These are phyloP conservation scores for Drosophila leonis DNA, from an alignment of 2,888 invertebrate species.

Conservation along the genomic window DNA sequence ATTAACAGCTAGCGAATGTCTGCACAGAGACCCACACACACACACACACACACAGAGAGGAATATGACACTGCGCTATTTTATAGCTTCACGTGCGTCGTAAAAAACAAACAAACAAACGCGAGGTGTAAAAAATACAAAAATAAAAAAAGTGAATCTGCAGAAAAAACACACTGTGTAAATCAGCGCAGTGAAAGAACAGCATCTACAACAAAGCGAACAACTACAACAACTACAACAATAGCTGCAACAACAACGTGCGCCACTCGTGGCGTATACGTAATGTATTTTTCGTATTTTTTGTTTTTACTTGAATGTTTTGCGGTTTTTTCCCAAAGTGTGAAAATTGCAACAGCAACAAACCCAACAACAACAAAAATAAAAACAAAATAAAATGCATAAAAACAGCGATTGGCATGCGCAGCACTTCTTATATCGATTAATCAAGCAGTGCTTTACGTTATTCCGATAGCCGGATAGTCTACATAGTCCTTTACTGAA, in stretches of 20 bases:
- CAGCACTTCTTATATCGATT: constrained; percentile 39
- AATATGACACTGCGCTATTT: constrained; percentile 37
- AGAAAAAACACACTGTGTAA: constrained; percentile 60
- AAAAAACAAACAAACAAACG: constrained; percentile 56
- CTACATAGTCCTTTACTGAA: constrained; percentile 4
- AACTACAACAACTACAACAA: constrained; percentile 14
- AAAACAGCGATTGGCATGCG: constrained; percentile 26
- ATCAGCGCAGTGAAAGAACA: constrained; percentile 63
- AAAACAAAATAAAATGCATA: constrained; percentile 3
- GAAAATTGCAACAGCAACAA: constrained; percentile 38
- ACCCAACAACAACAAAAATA: background rate
- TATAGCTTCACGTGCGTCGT: constrained; percentile 69
- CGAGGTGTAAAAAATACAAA: constrained; percentile 52
- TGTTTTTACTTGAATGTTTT: constrained; percentile 42
- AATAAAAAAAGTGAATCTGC: constrained; percentile 36
- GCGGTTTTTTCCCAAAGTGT: constrained; percentile 51
- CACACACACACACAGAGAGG: constrained; percentile 8
- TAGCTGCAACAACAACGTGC: constrained; percentile 22
- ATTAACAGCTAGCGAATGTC: constrained; percentile 62
- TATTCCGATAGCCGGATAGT: constrained; percentile 6
- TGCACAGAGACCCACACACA: constrained; percentile 5
- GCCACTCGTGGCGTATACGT: constrained; percentile 58
- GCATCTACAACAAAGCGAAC: constrained; percentile 38
- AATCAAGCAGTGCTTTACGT: constrained; percentile 37
- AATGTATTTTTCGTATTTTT: constrained; percentile 48